These are phyloP conservation scores for Mustelus asterias DNA, from an alignment of 2,113 vertebrate species.

Conservation along the genomic window DNA sequence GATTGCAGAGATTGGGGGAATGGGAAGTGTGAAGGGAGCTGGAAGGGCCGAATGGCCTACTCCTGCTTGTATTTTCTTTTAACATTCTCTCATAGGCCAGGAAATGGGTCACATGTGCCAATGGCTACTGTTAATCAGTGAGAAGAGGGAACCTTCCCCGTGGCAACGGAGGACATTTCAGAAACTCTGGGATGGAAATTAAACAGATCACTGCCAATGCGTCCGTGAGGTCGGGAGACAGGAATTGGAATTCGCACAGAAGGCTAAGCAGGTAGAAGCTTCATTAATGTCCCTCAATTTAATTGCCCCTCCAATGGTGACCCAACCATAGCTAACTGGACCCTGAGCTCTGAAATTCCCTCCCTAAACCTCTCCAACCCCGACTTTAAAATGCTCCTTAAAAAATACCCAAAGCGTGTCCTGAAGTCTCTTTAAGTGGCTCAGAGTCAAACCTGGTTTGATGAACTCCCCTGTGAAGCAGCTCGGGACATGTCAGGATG, in stretches of 20 bases:
- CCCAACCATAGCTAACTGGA: background rate
- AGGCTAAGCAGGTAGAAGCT: background rate
- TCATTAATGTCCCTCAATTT: background rate
- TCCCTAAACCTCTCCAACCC: background rate
- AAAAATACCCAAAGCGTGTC: background rate
- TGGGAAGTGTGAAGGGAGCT: background rate
- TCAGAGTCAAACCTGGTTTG: background rate
- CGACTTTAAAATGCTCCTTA: background rate
- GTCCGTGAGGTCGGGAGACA: background rate
- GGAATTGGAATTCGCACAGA: background rate
- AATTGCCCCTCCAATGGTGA: background rate
- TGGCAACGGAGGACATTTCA: background rate
- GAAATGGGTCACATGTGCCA: background rate
- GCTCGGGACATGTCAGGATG: background rate
- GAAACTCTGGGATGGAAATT: background rate
- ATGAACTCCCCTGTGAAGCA: background rate
- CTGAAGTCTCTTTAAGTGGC: background rate
- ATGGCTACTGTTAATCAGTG: background rate
- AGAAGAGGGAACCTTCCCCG: background rate
- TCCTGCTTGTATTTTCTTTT: too few relatives aligned
- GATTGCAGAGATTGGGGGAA: background rate
- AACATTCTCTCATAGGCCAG: background rate
- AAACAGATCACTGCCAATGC: background rate
- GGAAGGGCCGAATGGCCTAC: too few relatives aligned
- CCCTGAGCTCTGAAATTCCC: background rate